Base-by-base conservation (phyloP, 2,113 vertebrate species). In the Melanotaenia duboulayi region DNA sequence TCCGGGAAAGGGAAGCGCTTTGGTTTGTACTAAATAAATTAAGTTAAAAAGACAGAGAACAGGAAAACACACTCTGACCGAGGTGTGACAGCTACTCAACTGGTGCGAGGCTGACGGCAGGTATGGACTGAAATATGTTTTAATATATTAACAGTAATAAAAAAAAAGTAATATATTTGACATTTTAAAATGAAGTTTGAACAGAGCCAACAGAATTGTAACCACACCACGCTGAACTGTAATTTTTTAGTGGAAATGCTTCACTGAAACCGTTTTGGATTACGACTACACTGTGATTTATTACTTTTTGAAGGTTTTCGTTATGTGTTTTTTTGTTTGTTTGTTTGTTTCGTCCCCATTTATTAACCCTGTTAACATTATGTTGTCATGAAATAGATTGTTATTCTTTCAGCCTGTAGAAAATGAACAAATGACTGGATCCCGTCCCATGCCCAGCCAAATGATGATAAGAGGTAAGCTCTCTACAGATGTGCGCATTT, bases 381-480 rank as follows among this genome's bases (percentile, higher is more conserved):
- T 32, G 3, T 14, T 32, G 0, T 17, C 17, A 14, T n/a, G 12
- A 20, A 24, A 32, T 25, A 40, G 42, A 50, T 22, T 16, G 22
- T 35, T 48, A 28, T 76, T 59, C 24, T 52, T 48, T 58, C 40
- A 82, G 79, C 59, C 52, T 57, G 48, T 78, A 48, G 32, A 9
- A 80, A 70, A 92, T 87, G 83, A 63, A 65, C 58, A 48, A 42
- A 84, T 90, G 81, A 87, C 58, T 55, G 78, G 75, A 73, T 71
- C 44, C 48, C 55, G 22, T 2, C 40, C 32, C 39, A 66, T 72
- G 61, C 50, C 40, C 55, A 39, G 70, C 28, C 32, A 55, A 75
- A 90, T 69, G 25, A 93, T 93, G 92, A 90, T 90, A 46, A 67
- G 67, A 74, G 87, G 92, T 93, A 74, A 25, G 89, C 67, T 42